phyloP scores from a whole-genome alignment of 37 sponge, comb jelly and placozoan genomes.

The Mnemiopsis leidyi region DNA sequence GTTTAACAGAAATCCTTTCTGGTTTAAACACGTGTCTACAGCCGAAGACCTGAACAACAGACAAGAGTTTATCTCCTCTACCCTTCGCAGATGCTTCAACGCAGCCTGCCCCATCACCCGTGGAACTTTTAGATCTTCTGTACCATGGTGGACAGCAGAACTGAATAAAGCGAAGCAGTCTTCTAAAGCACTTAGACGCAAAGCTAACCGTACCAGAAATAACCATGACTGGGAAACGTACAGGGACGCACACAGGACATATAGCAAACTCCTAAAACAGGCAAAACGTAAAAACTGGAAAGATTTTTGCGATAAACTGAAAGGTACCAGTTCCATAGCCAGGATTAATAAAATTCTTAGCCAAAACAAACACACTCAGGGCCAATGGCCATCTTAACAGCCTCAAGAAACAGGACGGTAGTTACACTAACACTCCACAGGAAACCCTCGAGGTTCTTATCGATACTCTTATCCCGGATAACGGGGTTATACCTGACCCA shows the following conservation, averaged over 20 bases:
- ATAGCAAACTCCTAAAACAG: neutral
- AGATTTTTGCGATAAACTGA: neutral
- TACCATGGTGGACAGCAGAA: neutral
- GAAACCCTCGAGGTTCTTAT: neutral
- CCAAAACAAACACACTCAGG: neutral
- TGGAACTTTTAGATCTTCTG: neutral
- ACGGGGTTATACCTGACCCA: no score
- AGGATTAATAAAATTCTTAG: neutral
- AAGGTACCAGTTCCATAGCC: neutral
- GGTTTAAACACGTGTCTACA: neutral
- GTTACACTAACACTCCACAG: neutral
- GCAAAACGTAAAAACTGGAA: neutral
- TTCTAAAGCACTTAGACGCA: neutral
- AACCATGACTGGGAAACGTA: neutral
- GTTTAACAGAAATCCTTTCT: neutral
- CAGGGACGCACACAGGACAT: neutral
- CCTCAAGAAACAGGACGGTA: no score
- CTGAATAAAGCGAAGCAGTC: neutral
- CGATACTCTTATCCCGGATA: neutral
- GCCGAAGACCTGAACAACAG: neutral
- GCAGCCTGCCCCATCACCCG: neutral
- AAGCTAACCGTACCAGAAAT: neutral
- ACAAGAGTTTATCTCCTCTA: neutral
- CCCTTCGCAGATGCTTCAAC: neutral
- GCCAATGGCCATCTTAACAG: neutral